Base-by-base conservation (phyloP, 1,140 invertebrate species). In the Elymnias hypermnestra region DNA sequence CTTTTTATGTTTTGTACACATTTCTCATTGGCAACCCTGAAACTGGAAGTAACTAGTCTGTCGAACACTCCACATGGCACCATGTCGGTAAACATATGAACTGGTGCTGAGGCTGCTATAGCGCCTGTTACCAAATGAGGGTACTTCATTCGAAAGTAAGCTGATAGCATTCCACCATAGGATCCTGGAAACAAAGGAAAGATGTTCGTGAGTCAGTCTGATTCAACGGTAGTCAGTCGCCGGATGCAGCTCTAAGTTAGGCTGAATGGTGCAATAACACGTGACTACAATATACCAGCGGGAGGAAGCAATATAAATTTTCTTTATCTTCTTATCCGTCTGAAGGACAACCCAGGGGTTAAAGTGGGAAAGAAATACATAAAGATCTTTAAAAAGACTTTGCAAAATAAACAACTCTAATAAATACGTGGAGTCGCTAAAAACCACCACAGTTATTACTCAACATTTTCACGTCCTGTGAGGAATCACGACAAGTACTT, bases 101-200 rank as follows among this genome's bases (percentile, higher is more conserved):
- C 92, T 0, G 98, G 98, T 0, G 98, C 98, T 9, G 97, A 99
- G 2, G 97, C 92, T 18, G 98, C 97, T 39, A 99, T 91, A 1
- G 97, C 93, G n/a, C 97, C 97, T 10, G 63, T 79, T 7, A 98
- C 91, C 26, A 96, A 78, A 64, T 97, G 93, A 5, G 98, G 97
- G 88, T 98, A 99, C 82, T 99, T 99, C 69, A 98, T 95, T 19
- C 98, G 89, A 43, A 99, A 90, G 94, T 97, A 99, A 2, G 97
- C 94, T 13, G 97, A 90, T 17, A 99, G 82, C 98, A 99, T 99
- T 40, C 97, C 98, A 1, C 95, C 95, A 60, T 98, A 99, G 9
- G 26, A 29, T 4, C 26, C 26, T 29, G 26, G 10, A 13, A 2
- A 25, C 9, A 25, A 2, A 8, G 2, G 5, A 22, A 8, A 2